Base-by-base conservation (phyloP, 2,888 invertebrate genomes). In the Prenolepis imparis region DNA sequence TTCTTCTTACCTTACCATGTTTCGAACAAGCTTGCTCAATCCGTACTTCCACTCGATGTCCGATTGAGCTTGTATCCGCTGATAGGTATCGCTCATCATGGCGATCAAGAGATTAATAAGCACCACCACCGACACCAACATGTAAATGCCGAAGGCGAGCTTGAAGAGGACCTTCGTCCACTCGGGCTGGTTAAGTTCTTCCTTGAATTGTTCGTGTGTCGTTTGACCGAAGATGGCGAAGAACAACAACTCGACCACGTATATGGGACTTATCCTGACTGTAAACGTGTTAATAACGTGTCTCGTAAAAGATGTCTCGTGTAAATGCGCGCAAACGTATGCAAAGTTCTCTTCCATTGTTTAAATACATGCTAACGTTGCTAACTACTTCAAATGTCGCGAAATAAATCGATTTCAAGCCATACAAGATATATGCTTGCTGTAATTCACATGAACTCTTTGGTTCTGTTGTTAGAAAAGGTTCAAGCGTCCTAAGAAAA, bases 51-150 rank as follows among this genome's bases (percentile, higher is more conserved):
- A 99, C 95, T 99, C 99, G 92, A 99, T 99, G 95, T 99, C 99
- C 66, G 99, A 99, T 97, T 99, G 99, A 55, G 99, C 99, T 97
- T 99, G 99, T 95, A 99, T 99, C 95, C 99, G 96, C 95, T 99
- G 99, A 95, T 99, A 99, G 86, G 99, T 99, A 96, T 99, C 99
- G 94, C 99, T 99, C 99, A 99, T 99, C 99, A 99, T 99, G 96
- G 99, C 99, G 96, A 99, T 99, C 95, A 99, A 97, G 91, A 99
- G 97, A 96, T 99, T 99, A 96, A 99, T 99, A 82, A 99, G 97
- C 93, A 99, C 99, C 95, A 99, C 98, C 94, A 99, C 98, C 89
- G 99, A 99, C 93, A 99, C 99, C 97, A 99, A 96, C 98, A 99
- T 98, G 96, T 99, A 99, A 94, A 98, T 97, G 92, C 98, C 98